Base-by-base conservation (phyloP, 2,888 invertebrate species). In the Melanchra persicariae region DNA sequence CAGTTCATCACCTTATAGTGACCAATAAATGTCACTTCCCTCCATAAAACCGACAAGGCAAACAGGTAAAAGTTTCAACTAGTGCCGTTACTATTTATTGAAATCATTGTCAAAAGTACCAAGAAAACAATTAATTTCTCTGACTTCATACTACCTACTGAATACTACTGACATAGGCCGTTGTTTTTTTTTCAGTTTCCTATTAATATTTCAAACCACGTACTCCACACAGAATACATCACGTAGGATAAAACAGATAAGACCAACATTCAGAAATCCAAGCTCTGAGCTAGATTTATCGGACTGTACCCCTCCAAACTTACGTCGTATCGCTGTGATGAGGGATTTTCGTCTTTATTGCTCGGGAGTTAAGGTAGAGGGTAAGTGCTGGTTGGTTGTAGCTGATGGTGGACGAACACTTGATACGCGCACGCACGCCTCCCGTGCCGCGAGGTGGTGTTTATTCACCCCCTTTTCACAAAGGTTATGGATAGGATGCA, bases 351-450 rank as follows among this genome's bases (percentile, higher is more conserved):
- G 66, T 49, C 81, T 78, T 77, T 89, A 83, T 58, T 8, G 8
- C 64, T 3, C 57, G 43, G 60, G 17, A 4, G 5, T 73, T 87
- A 85, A 71, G 77, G 76, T 61, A 34, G 64, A 69, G 52, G 15
- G 72, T 49, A 40, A 49, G 52, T 58, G 69, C n/a, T 37, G 63
- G 74, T 65, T 57, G 52, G 62, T 54, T 63, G 67, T 65, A 73
- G 70, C 67, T 82, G 80, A 70, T 79, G 79, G 79, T 87, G 86
- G 86, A 85, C 84, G 85, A 89, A 88, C 85, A 94, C 87, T 85
- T 88, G 93, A 94, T 91, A 93, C 89, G 86, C 87, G 84, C 90
- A 92, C 92, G 91, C 92, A 91, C 91, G 90, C 89, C 93, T 92
- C 89, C 91, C 87, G 87, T 87, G 84, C 74, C 82, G 81, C 84